Base-by-base conservation (phyloP, 2,888 invertebrate genomes). In the Trachelus stipa region DNA sequence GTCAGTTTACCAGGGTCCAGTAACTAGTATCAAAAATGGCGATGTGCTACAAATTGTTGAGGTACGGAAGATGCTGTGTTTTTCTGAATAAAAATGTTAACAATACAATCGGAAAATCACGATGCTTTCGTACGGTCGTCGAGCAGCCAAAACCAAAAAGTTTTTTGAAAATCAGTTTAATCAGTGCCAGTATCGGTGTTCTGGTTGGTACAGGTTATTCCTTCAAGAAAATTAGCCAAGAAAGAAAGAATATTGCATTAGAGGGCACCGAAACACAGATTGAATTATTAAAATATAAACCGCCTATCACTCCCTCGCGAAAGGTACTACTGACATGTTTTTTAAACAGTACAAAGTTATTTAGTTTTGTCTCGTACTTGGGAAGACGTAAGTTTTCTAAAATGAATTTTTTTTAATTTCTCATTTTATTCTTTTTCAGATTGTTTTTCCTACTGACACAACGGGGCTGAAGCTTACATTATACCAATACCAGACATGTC, bases 401-500 rank as follows among this genome's bases (percentile, higher is more conserved):
- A 69, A 68, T 34, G 12, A 31, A 33, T 33, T 30, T 30, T 33
- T 30, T 68, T 23, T 2, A 6, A 31, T 4, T 73, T 79, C 12
- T 56, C 9, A 23, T 23, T 73, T 15, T 79, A 83, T 80, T 82
- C 82, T 83, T 77, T 93, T 93, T 79, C 87, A 96, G 95, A 92
- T 96, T 77, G 85, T 93, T 15, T 95, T 94, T 88, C 93, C 95
- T 0, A 92, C 93, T 4, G 96, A 97, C 88, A 92, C 89, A 1
- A 93, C 93, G 73, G 95, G 95, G 35, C 92, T 98, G 79, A 95
- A 97, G 85, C 92, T 99, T 73, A 96, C 97, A 0, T 92, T 99
- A 31, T 99, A 97, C 90, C 99, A 99, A 93, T 99, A 98, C 90
- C 97, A 98, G 87, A 98, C 98, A 0, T 99, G 99, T 89, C 99